Conservation (phyloP, 2,888 invertebrate genomes). For the Ennomos erosarius region DNA sequence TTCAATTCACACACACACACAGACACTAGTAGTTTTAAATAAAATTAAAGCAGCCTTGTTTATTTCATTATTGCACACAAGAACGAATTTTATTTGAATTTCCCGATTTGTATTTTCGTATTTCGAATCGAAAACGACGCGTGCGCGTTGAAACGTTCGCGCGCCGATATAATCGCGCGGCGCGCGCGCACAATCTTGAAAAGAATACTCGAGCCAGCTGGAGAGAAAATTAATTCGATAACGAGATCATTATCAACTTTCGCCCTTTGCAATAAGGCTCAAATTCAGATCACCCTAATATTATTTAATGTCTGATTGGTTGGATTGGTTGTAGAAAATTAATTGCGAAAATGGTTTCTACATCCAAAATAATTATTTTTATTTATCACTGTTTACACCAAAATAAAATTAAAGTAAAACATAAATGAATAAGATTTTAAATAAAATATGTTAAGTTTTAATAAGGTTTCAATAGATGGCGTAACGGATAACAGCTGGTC, state of each 20-base stretch:
- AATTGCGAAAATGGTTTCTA: not conserved
- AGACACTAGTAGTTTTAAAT: slow-evolving; percentile 33
- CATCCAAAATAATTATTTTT: too few species aligned
- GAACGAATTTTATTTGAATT: slow-evolving; percentile 39
- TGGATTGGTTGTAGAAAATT: too few species aligned
- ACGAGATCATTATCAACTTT: slow-evolving; percentile 20
- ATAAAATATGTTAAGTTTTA: too few species aligned
- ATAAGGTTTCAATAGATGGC: too few species aligned
- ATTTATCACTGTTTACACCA: too few species aligned
- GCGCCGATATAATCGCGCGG: slow-evolving; percentile 71
- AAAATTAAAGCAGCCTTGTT: slow-evolving; percentile 37
- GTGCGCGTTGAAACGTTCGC: slow-evolving; percentile 66
- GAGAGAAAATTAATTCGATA: slow-evolving; percentile 17
- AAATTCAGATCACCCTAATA: slow-evolving; percentile 1
- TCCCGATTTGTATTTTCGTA: slow-evolving; percentile 42
- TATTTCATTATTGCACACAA: slow-evolving; percentile 51
- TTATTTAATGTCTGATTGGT: not conserved
- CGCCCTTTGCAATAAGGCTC: not conserved
- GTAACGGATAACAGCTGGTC: too few species aligned
- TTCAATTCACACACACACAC: slow-evolving; percentile 35
- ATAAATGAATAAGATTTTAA: too few species aligned
- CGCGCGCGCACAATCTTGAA: slow-evolving; percentile 68
- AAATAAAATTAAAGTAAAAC: too few species aligned
- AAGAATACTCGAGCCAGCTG: slow-evolving; percentile 46
- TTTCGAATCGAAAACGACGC: slow-evolving; percentile 56